A percentile compares a stretch with the other conserved stretches of the same genome.
phyloP scores from a whole-genome alignment of 2,888 invertebrate species.

The Tholera decimalis region DNA sequence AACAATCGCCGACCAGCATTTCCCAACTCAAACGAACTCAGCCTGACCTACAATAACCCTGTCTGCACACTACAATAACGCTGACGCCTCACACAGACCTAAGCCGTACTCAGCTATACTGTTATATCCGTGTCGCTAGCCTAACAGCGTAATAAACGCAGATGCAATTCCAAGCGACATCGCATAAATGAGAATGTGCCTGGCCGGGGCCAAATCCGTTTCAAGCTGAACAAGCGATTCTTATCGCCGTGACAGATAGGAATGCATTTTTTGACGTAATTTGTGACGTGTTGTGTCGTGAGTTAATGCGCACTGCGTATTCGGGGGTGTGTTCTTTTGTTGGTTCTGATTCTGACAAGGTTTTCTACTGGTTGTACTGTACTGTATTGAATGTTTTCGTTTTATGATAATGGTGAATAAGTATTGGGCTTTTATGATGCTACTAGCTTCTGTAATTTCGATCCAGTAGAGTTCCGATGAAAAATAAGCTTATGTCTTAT shows the following conservation, averaged over 20 bases:
- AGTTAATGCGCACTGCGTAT: constrained; percentile 37
- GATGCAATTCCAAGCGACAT: constrained; percentile 56
- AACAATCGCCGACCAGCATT: not conserved
- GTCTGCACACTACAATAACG: constrained; percentile 16
- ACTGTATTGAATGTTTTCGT: not conserved
- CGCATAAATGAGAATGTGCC: constrained; percentile 46
- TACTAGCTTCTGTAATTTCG: not conserved
- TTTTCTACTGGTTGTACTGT: not conserved
- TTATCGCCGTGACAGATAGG: constrained; percentile 44
- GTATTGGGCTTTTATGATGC: not conserved
- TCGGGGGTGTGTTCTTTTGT: not conserved
- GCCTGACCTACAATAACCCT: constrained; percentile 22
- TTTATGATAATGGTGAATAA: not conserved
- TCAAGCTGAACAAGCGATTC: constrained; percentile 42
- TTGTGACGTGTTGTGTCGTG: constrained; percentile 4
- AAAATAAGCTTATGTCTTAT: too few relatives aligned
- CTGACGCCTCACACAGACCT: constrained; percentile 9
- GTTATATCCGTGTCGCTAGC: constrained; percentile 19
- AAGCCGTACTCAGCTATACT: not conserved
- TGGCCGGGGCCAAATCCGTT: constrained; percentile 43
- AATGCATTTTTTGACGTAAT: constrained; percentile 49
- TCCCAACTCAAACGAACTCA: not conserved
- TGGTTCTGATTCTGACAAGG: not conserved
- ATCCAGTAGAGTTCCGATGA: too few relatives aligned
- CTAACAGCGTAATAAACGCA: constrained; percentile 56